Evolutionary conservation across 2,888 invertebrate species (phyloP).

Genomic region (Eristalinus aeneus): DNA sequence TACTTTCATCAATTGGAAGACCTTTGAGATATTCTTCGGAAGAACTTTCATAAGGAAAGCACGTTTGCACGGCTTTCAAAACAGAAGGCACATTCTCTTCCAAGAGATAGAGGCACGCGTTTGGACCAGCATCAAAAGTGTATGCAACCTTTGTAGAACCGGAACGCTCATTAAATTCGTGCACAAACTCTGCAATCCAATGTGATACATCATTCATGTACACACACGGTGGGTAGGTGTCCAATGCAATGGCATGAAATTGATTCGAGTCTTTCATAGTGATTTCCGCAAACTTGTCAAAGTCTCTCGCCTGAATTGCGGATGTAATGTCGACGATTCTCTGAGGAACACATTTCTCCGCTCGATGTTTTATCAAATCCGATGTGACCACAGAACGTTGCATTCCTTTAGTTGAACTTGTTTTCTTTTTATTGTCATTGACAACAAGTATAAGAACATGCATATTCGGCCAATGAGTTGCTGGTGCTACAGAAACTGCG

Average conservation of each 20-base stretch:
- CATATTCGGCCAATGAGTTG: constrained; percentile 94
- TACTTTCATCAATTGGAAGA: constrained; percentile 78
- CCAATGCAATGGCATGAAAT: constrained; percentile 95
- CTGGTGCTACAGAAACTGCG: constrained; percentile 87
- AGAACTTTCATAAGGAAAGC: constrained; percentile 85
- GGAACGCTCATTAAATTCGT: constrained; percentile 88
- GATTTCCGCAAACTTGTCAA: constrained; percentile 92
- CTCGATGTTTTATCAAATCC: constrained; percentile 88
- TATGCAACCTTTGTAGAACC: constrained; percentile 91
- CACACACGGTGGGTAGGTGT: constrained; percentile 95
- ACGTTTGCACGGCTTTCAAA: constrained; percentile 85
- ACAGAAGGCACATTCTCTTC: constrained; percentile 88
- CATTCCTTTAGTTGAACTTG: constrained; percentile 95
- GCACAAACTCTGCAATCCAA: constrained; percentile 89
- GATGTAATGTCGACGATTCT: constrained; percentile 82
- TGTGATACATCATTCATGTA: constrained; percentile 96
- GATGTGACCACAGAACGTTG: constrained; percentile 90
- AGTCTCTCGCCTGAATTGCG: constrained; percentile 85
- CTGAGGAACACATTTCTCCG: constrained; percentile 87
- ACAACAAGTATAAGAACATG: constrained; percentile 94
- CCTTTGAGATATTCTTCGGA: constrained; percentile 83
- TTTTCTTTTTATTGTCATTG: constrained; percentile 90
- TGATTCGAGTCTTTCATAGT: constrained; percentile 99
- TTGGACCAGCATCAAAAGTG: constrained; percentile 99
- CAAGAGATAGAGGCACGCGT: constrained; percentile 93